phyloP scores from a whole-genome alignment of 1,140 invertebrate genomes.

The Diploscapter pachys region DNA sequence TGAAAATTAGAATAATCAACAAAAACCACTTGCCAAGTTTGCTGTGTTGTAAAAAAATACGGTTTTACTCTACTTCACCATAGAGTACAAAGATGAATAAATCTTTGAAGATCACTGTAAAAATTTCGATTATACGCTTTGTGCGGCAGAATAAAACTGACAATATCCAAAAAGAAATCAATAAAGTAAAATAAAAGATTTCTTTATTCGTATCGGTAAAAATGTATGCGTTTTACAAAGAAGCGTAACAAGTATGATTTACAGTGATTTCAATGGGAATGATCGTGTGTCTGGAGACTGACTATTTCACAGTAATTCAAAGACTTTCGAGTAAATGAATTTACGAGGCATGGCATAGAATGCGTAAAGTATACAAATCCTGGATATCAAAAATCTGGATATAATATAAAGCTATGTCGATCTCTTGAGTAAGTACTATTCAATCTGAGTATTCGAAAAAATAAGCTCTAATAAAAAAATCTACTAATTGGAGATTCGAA shows the following conservation, averaged over 20 bases:
- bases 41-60: background rate
- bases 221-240: too few relatives aligned
- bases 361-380: background rate
- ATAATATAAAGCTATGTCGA: slow-evolving; percentile 4
- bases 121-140: too few relatives aligned
- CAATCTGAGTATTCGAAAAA: slow-evolving; percentile 4
- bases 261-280: too few relatives aligned
- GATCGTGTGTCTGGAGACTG: too few relatives aligned
- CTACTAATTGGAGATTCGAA: background rate
- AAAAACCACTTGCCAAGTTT: background rate
- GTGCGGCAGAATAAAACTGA: too few relatives aligned
- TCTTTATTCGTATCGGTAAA: too few relatives aligned
- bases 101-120: too few relatives aligned
- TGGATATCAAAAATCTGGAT: background rate
- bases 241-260: too few relatives aligned
- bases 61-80: background rate
- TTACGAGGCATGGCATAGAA: background rate
- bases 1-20: background rate
- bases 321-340: background rate
- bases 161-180: too few relatives aligned
- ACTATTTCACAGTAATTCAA: background rate
- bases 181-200: too few relatives aligned
- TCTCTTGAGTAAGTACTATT: background rate
- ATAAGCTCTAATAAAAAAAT: background rate
- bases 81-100: too few relatives aligned